phyloP scores from a whole-genome alignment of 2,797 vertebrate species.

The Sitta carolinensis region DNA sequence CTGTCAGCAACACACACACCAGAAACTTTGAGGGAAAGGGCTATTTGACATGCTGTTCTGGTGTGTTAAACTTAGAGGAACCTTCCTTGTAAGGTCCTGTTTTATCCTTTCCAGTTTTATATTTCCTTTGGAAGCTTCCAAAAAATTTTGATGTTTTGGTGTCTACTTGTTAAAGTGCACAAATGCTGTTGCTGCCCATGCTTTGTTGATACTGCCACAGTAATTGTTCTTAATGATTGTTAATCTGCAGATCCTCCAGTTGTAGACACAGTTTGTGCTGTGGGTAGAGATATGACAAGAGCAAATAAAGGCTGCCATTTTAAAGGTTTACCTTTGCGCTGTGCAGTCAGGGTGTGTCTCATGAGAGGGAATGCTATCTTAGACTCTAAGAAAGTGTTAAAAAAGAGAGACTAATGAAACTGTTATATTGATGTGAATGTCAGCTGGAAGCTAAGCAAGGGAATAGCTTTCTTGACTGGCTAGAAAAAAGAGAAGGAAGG shows the following conservation, averaged over 20 bases:
- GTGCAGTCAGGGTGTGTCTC: not conserved
- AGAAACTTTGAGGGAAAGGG: not conserved
- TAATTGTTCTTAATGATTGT: not conserved
- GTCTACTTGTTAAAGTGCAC: not conserved
- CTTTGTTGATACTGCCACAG: not conserved
- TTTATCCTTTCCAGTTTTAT: not conserved
- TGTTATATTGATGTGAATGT: conserved; percentile 11
- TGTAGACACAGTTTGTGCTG: not conserved
- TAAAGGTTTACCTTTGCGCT: not conserved
- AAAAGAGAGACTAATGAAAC: conserved; percentile 53
- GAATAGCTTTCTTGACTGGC: conserved; percentile 31
- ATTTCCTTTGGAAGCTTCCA: not conserved
- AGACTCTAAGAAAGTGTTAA: conserved; percentile 20
- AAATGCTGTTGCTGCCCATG: not conserved
- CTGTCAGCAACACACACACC: not conserved
- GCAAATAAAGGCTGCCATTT: conserved; percentile 12
- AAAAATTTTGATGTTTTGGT: not conserved
- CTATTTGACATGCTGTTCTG: not conserved
- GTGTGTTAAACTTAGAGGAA: not conserved
- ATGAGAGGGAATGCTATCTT: conserved; percentile 1
- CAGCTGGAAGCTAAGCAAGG: conserved; percentile 33
- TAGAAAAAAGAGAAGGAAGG: not conserved
- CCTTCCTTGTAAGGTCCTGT: not conserved
- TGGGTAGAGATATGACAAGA: not conserved
- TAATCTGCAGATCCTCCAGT: not conserved